Percentiles rank a stretch among this genome's conserved stretches.
Conservation (phyloP, 2,113 vertebrate genomes). For the Tor tambroides region DNA sequence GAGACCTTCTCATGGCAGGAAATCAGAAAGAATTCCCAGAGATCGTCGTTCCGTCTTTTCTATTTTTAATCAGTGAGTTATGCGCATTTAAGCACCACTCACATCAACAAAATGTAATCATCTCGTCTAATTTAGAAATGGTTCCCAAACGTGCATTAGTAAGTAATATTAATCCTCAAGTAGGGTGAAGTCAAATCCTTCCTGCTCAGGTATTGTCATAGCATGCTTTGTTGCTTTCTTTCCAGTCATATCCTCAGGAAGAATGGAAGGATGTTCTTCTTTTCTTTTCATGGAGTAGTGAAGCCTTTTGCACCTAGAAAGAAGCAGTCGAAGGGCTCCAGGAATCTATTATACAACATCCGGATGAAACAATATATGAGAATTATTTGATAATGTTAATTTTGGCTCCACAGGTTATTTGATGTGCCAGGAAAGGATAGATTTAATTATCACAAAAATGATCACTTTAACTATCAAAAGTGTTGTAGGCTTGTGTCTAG, state of each 20-base stretch:
- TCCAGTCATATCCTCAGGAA: slow-evolving; percentile 1
- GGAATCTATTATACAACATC: not conserved
- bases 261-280: not conserved
- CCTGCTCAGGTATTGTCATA: slow-evolving; percentile 15
- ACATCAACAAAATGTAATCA: not conserved
- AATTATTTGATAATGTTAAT: not conserved
- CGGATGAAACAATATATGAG: not conserved
- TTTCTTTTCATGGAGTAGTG: not conserved
- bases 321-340: not conserved
- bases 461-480: too few relatives aligned
- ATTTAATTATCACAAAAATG: too few relatives aligned
- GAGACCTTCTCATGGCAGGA: not conserved
- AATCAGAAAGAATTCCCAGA: not conserved
- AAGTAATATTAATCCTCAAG: not conserved
- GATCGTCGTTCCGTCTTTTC: not conserved
- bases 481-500: too few relatives aligned
- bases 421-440: too few relatives aligned
- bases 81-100: not conserved
- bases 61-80: not conserved
- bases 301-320: not conserved
- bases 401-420: not conserved
- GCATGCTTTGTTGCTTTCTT: not conserved
- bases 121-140: not conserved
- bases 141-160: not conserved
- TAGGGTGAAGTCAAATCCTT: slow-evolving; percentile 22